These are phyloP conservation scores for Tetranychus piercei DNA, from an alignment of 2,888 invertebrate species.

Conservation along the genomic window DNA sequence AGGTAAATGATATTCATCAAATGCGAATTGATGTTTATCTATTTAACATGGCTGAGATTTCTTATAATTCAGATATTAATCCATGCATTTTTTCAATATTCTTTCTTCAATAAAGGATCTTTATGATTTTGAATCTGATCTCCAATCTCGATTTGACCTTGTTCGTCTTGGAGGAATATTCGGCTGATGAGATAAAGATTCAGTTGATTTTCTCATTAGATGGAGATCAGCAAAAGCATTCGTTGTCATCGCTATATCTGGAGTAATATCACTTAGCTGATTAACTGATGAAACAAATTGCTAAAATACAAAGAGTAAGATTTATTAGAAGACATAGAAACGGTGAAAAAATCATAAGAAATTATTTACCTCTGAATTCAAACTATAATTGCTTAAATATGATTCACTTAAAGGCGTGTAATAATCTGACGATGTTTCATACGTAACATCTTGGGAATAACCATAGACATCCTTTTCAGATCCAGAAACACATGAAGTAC, in stretches of 20 bases:
- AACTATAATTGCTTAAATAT: conserved; percentile 9
- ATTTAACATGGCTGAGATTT: too few relatives aligned
- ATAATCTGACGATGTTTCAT: neutral
- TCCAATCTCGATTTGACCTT: neutral
- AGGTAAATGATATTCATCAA: too few relatives aligned
- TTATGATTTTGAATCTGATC: neutral
- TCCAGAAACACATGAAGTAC: neutral
- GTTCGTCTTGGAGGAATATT: conserved; percentile 2
- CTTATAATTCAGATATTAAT: too few relatives aligned
- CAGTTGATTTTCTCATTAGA: conserved; percentile 5
- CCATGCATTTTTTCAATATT: too few relatives aligned
- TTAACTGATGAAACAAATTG: conserved; percentile 15
- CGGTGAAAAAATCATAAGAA: neutral
- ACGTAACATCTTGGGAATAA: neutral
- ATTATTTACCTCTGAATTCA: conserved; percentile 5
- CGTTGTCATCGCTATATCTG: conserved; percentile 26
- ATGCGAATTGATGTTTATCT: too few relatives aligned
- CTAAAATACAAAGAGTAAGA: neutral
- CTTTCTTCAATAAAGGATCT: neutral
- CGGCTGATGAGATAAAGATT: neutral
- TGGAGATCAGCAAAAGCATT: conserved; percentile 12
- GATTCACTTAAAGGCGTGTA: neutral
- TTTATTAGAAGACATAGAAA: neutral
- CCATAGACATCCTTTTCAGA: conserved; percentile 5
- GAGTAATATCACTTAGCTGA: conserved; percentile 26